phyloP scores from a whole-genome alignment of 2,113 vertebrate genomes.

The Heliornis fulica region DNA sequence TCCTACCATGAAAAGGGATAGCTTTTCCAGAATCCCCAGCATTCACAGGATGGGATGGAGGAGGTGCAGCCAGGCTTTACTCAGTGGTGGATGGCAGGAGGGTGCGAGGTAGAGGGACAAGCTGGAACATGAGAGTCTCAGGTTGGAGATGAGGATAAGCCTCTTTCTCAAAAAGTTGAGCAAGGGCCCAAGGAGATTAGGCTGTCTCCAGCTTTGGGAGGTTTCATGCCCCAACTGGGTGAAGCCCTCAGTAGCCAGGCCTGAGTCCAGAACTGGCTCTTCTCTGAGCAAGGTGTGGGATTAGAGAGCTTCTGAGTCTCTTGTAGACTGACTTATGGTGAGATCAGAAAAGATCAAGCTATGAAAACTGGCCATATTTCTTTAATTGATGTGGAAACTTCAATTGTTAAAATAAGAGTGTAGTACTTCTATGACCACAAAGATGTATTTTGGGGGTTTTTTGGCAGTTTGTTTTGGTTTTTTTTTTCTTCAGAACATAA shows the following conservation, averaged over 20 bases:
- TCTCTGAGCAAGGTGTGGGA: background rate
- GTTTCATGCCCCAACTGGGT: rapidly evolving
- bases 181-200: rapidly evolving
- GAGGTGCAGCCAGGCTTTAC: background rate
- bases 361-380: background rate
- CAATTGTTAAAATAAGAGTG: background rate
- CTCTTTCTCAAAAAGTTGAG: background rate
- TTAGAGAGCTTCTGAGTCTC: background rate
- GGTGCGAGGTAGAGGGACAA: background rate
- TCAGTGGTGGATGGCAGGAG: rapidly evolving
- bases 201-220: background rate
- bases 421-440: background rate
- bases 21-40: rapidly evolving
- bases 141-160: background rate
- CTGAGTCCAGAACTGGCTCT: background rate
- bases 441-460: no score
- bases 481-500: background rate
- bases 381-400: background rate
- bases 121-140: background rate
- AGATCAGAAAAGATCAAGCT: background rate
- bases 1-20: background rate
- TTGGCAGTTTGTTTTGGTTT: no score
- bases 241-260: background rate
- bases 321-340: background rate
- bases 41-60: rapidly evolving